Evolutionary conservation across 2,797 vertebrate genomes (phyloP).

Genomic region (Pseudochirops corinnae): DNA sequence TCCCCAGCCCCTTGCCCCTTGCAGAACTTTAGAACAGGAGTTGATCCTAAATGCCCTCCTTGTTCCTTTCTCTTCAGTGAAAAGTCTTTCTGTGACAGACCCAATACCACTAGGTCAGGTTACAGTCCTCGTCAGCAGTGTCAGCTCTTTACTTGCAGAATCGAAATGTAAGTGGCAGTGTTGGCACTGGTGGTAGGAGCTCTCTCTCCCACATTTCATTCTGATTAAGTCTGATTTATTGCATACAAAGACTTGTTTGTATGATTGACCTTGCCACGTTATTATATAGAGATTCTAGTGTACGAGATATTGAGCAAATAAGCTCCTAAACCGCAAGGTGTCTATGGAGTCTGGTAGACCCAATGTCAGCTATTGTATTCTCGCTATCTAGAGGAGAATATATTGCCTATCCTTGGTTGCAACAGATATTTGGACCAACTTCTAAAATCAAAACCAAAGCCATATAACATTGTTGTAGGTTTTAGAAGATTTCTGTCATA

Average conservation of each 20-base stretch:
- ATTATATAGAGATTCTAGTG: background rate
- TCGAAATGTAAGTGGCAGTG: background rate
- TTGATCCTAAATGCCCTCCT: background rate
- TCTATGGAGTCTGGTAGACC: background rate
- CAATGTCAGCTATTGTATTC: background rate
- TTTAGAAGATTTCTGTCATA: background rate
- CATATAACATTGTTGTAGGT: background rate
- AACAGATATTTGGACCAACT: background rate
- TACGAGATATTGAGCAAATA: background rate
- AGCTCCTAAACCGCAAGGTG: background rate
- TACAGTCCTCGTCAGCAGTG: slow-evolving; percentile 1
- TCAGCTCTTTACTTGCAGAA: background rate
- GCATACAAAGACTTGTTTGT: background rate
- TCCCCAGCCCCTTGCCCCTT: background rate
- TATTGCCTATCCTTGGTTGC: background rate
- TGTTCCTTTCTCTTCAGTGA: background rate
- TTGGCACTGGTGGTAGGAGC: background rate
- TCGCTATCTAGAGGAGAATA: background rate
- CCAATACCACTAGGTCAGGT: background rate
- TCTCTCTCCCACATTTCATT: background rate
- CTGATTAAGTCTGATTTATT: background rate
- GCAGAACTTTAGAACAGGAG: background rate
- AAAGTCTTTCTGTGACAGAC: background rate
- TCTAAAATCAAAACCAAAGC: background rate
- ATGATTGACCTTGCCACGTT: background rate